Percentiles rank a stretch among this genome's conserved stretches.
Evolutionary conservation across 2,113 vertebrate genomes (phyloP).

Genomic region (Atherinomorus stipes): DNA sequence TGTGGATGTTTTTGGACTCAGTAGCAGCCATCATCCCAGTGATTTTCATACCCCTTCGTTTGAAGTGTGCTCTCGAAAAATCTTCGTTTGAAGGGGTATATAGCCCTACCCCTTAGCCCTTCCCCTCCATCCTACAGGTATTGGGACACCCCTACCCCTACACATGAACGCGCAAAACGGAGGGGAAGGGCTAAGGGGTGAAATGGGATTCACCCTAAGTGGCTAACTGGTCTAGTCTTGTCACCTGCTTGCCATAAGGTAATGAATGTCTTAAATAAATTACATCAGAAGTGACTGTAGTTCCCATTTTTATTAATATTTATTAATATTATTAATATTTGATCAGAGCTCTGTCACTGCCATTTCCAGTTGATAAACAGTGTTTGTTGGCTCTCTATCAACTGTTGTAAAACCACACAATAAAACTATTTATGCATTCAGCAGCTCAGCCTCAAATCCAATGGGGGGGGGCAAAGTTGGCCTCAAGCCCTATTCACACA

Average conservation of each 20-base stretch:
- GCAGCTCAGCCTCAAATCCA: slow-evolving; percentile 4
- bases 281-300: background rate
- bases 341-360: background rate
- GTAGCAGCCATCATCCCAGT: too few relatives aligned
- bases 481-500: background rate
- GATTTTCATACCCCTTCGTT: too few relatives aligned
- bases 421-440: slow-evolving; percentile 28
- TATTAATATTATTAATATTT: slow-evolving; percentile 2
- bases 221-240: slow-evolving; percentile 1
- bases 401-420: slow-evolving; percentile 10
- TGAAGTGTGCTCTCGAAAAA: too few relatives aligned
- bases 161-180: too few relatives aligned
- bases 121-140: too few relatives aligned
- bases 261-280: slow-evolving; percentile 12
- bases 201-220: too few relatives aligned
- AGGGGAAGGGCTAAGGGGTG: too few relatives aligned
- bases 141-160: too few relatives aligned
- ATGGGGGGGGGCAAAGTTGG: background rate
- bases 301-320: background rate
- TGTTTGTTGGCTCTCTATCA: slow-evolving; percentile 1
- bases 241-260: slow-evolving; percentile 8
- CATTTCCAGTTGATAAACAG: background rate
- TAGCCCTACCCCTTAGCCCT: too few relatives aligned
- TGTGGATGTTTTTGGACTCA: too few relatives aligned
- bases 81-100: too few relatives aligned